Base-by-base conservation (phyloP, 92 coral and sea anemone species). In the Porites cylindrica region DNA sequence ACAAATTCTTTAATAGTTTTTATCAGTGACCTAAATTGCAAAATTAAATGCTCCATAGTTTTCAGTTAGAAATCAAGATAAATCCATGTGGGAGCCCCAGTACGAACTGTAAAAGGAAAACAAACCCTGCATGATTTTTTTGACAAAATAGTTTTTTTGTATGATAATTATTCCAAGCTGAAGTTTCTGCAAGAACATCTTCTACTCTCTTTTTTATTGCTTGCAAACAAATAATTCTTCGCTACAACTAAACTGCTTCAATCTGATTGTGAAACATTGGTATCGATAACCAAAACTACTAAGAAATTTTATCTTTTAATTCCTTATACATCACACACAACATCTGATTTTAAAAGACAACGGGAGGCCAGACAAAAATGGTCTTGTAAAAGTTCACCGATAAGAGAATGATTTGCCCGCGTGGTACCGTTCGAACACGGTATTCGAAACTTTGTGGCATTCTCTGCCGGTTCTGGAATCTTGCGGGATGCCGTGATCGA, bases 301-400 rank as follows among this genome's bases (percentile, higher is more conserved):
- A 7, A 9, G 12, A 51, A 51, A 43, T 23, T 51, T 74, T 47
- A 20, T 74, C 63, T 51, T 16, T 50, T 18, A 24, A 59, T 58
- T 24, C 60, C 68, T 12, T 32, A 63, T 18, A 65, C 12, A 24
- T 10, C 6, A 19, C 20, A 38, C 23, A n/a, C 61, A 79, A 79
- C 75, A 80, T 66, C 84, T 66, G 65, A 80, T 66, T 66, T 80
- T 61, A 24, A 26, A 20, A 21, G 59, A 8, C 75, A 51, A 80
- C 75, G 84, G 84, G 84, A 65, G 75, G 66, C 65, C 61, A 1
- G 10, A 17, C 1, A 43, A 66, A 52, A 51, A 68, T 50, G 43
- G n/a, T 65, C 9, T 60, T 18, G 16, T 79, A 64, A 66, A 66
- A 67, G 65, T 51, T 1, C 26, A 12, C 53, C 51, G 75, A 66